Base-by-base conservation (phyloP, 1,140 invertebrate genomes). In the Ruditapes philippinarum region DNA sequence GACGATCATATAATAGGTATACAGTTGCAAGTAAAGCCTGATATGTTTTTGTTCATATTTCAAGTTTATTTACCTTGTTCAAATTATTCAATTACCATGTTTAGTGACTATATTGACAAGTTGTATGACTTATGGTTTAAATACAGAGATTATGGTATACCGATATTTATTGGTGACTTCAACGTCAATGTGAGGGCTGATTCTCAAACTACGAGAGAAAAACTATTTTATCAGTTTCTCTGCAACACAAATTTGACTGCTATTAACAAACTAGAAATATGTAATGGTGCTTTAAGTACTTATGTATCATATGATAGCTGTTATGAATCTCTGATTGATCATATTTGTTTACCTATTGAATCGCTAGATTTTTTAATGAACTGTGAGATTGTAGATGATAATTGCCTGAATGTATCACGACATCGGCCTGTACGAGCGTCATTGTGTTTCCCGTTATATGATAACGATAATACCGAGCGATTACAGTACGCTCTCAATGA, bases 61-160 rank as follows among this genome's bases (percentile, higher is more conserved):
- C 81, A 84, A 2, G 14, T 84, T 14, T 86, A 86, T 78, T 14
- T 86, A 38, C 73, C 70, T 7, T 76, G 51, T 78, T 36, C 22
- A 9, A 86, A 86, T 36, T 51, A 86, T 42, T 42, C 49, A n/a
- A 19, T 45, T 57, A 5, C 17, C 28, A 22, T 57, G 42, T 86
- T 38, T 62, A 57, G 51, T 19, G 42, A 86, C n/a, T 78, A 78
- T 42, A 78, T 84, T 12, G 79, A 81, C 28, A 62, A 60, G n/a
- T 62, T 81, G 36, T 81, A 81, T 38, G 57, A 81, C 38, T 33
- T 81, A 40, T 81, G 65, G 60, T 28, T 36, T 51, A 45, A 14
- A 28, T 84, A 84, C 40, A 36, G 9, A n/a, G 17, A 25, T 11
- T n/a, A 62, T 17, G 79, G 79, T 25, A 38, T 25, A 60, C 54